Base-by-base conservation (phyloP, 2,113 vertebrate species). In the Crypturellus undulatus region DNA sequence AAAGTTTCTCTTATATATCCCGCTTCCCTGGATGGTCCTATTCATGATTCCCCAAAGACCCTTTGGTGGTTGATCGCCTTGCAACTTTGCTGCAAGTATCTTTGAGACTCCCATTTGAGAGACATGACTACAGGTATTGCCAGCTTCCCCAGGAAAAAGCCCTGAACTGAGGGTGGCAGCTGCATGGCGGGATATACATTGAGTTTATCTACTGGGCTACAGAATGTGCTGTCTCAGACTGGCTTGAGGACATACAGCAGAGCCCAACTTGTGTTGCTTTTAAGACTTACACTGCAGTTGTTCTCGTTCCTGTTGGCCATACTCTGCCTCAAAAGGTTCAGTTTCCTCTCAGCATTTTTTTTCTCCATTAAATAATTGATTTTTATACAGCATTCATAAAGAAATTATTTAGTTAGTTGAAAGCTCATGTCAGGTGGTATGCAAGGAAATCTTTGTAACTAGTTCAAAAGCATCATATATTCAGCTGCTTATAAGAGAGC, bases 361-460 rank as follows among this genome's bases (percentile, higher is more conserved):
- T 24, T 7, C 49, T 10, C 5, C 9, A 49, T n/a, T 67, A 78
- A 79, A 90, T 59, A 90, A 86, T 45, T 78, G 52, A 49, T 81
- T 90, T 95, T 95, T 90, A 81, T 71, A 72, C 38, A 71, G 5
- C 25, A 78, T 71, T 84, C n/a, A 51, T 47, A 68, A 13, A 68
- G 69, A 75, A 92, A 89, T 68, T 94, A 90, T 89, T 93, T 90
- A 75, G 84, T 90, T 78, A 94, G 9, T 19, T 88, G 73, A 84
- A 95, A 93, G 45, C 7, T 68, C 51, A 14, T 88, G 86, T 93
- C 86, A 81, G 56, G 17, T 93, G 83, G 38, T 52, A 71, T 42
- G 45, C 42, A 94, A 83, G 15, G n/a, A 87, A 4, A 56, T 34
- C 34, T 78, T 64, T 85, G 34, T 86, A 68, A 63, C 42, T 34